phyloP scores from a whole-genome alignment of 2,797 vertebrate genomes.

The Octomys mimax region DNA sequence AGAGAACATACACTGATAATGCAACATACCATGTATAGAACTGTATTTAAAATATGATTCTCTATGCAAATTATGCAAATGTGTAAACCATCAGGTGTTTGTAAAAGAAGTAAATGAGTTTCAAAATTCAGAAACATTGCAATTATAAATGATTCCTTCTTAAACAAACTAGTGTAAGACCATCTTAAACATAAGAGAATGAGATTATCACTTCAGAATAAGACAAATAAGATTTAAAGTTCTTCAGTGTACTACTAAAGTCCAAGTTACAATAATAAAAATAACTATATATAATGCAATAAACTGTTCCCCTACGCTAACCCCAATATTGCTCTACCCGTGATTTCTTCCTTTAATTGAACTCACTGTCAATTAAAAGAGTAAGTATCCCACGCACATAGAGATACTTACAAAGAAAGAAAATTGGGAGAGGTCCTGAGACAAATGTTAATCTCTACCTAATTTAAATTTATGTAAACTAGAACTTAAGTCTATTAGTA shows the following conservation, averaged over 20 bases:
- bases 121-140: background rate
- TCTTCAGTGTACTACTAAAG: constrained; percentile 13
- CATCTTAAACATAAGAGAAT: background rate
- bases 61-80: background rate
- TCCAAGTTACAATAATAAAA: constrained; percentile 28
- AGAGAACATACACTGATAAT: background rate
- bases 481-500: background rate
- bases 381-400: background rate
- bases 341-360: constrained; percentile 41
- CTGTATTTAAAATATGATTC: constrained; percentile 25
- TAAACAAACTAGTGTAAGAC: background rate
- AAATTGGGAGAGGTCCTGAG: background rate
- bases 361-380: background rate
- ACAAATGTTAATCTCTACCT: background rate
- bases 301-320: background rate
- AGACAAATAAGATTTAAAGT: constrained; percentile 1
- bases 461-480: constrained; percentile 13
- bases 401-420: constrained; percentile 5
- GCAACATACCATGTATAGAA: background rate
- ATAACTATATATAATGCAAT: background rate
- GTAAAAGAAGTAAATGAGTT: constrained; percentile 38
- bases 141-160: constrained; percentile 36
- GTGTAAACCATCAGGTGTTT: background rate
- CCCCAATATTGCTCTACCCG: background rate
- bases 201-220: background rate